Conservation (phyloP, 2,888 invertebrate genomes). For the Xestia rhomboidea region DNA sequence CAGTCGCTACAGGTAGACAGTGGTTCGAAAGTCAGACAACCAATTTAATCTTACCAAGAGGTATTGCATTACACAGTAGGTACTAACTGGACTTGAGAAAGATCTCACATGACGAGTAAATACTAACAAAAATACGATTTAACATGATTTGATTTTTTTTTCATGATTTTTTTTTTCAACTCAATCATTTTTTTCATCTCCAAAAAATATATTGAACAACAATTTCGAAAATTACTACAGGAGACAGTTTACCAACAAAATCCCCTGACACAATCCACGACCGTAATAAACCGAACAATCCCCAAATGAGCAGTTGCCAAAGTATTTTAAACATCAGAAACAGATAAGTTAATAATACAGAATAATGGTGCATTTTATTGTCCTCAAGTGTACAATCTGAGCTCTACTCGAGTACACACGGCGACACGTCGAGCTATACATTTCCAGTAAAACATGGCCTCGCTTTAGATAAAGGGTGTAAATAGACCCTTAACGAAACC, state of each 20-base stretch:
- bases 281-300: conserved; percentile 5
- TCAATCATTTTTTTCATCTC: too few species aligned
- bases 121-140: background rate
- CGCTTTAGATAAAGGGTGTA: too few species aligned
- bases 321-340: conserved; percentile 25
- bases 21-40: too few species aligned
- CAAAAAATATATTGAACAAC: conserved; percentile 6
- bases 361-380: conserved; percentile 49
- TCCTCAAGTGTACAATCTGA: conserved; percentile 64
- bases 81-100: too few species aligned
- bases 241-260: conserved; percentile 15
- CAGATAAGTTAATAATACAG: conserved; percentile 36
- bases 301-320: conserved; percentile 36
- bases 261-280: conserved; percentile 4
- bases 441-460: too few species aligned
- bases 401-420: conserved; percentile 19
- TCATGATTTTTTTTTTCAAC: too few species aligned
- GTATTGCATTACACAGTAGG: too few species aligned
- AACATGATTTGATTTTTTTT: background rate
- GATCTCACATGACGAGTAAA: too few species aligned
- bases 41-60: too few species aligned
- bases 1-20: too few species aligned
- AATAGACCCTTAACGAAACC: too few species aligned
- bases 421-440: too few species aligned
- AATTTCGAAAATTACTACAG: background rate